Conservation (phyloP, 2,113 vertebrate genomes). For the Anolis carolinensis region DNA sequence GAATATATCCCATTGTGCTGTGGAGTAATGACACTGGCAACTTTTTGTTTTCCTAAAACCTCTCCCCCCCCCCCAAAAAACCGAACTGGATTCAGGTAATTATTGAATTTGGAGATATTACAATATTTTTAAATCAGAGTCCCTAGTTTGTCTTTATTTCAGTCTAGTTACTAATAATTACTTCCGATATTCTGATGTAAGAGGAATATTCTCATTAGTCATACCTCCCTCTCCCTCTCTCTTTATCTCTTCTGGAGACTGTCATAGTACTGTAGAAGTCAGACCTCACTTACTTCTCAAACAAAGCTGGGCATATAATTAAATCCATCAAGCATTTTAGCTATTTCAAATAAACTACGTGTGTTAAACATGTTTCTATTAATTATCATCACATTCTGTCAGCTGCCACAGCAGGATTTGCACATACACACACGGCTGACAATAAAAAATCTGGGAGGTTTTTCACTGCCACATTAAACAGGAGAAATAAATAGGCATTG, state of each 20-base stretch:
- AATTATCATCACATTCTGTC: slow-evolving; percentile 49
- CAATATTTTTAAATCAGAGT: slow-evolving; percentile 29
- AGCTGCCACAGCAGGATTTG: slow-evolving; percentile 50
- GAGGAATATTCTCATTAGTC: slow-evolving; percentile 48
- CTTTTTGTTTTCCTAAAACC: slow-evolving; percentile 33
- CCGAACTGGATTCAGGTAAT: slow-evolving; percentile 25
- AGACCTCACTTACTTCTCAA: slow-evolving; percentile 41
- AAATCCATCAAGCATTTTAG: slow-evolving; percentile 50
- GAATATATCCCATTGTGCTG: slow-evolving; percentile 4
- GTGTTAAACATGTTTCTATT: slow-evolving; percentile 53
- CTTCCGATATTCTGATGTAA: slow-evolving; percentile 44
- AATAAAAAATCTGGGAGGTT: no score
- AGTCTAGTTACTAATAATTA: slow-evolving; percentile 60
- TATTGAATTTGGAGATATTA: slow-evolving; percentile 49
- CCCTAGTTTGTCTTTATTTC: slow-evolving; percentile 32
- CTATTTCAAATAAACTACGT: slow-evolving; percentile 48
- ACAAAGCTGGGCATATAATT: slow-evolving; percentile 48
- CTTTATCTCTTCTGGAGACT: not conserved
- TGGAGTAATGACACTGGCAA: not conserved
- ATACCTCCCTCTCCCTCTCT: not conserved
- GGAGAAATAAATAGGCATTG: no score
- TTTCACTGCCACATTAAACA: no score
- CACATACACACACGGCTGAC: not conserved
- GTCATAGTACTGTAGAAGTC: slow-evolving; percentile 25
- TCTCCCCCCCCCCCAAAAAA: no score